Evolutionary conservation across 2,888 invertebrate genomes (phyloP).

Genomic region (Notocelia uddmanniana): DNA sequence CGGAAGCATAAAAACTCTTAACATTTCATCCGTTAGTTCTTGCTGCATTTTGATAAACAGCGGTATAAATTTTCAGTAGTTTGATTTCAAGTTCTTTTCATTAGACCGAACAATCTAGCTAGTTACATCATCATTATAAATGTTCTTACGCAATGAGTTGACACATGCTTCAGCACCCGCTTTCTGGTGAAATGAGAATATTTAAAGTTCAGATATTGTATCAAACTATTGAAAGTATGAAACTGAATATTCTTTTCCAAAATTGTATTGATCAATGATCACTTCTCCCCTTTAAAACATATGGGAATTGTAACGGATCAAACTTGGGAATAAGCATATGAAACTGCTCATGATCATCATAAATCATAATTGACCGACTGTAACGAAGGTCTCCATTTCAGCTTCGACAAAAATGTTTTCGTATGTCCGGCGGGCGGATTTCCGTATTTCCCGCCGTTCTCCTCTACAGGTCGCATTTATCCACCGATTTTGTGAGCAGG

Average conservation of each 20-base stretch:
- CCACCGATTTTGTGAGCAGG: too few species aligned
- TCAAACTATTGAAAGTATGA: background rate
- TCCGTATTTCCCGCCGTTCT: too few species aligned
- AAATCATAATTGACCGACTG: too few species aligned
- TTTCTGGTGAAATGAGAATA: background rate
- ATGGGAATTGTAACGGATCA: background rate
- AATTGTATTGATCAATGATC: background rate
- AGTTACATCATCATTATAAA: background rate
- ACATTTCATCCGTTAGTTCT: background rate
- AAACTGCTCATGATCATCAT: background rate
- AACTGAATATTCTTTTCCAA: background rate
- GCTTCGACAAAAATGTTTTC: too few species aligned
- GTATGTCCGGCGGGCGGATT: too few species aligned
- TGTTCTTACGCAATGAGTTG: background rate
- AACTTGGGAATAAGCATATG: background rate
- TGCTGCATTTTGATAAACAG: background rate
- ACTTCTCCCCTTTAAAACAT: background rate
- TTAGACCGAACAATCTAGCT: background rate
- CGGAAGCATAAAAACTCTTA: background rate
- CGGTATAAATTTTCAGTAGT: background rate
- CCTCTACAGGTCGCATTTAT: too few species aligned
- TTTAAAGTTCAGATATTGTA: background rate
- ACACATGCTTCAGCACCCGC: background rate
- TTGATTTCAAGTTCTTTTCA: background rate
- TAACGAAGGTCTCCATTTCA: too few species aligned